Percentiles rank a stretch among this genome's conserved stretches.
These are phyloP conservation scores for Hetaerina titia DNA, from an alignment of 2,888 invertebrate species.

Conservation along the genomic window DNA sequence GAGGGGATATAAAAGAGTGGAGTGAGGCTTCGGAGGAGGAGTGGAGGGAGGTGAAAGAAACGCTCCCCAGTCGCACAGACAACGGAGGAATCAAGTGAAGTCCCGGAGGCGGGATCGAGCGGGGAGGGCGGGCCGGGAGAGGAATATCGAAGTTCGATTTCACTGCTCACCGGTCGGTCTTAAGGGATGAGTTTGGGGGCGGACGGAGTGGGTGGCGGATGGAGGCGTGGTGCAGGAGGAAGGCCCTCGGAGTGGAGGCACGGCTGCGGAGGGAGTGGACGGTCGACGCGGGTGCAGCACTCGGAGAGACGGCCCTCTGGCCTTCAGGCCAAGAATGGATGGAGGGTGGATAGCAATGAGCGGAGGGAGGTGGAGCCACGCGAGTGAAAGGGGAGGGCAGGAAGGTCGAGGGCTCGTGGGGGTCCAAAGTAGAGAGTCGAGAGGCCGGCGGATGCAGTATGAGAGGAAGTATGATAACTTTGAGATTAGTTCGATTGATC, in stretches of 20 bases:
- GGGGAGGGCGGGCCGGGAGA: not conserved
- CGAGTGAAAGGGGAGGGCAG: not conserved
- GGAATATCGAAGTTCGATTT: constrained; percentile 58
- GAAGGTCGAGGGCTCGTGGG: not conserved
- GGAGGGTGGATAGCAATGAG: not conserved
- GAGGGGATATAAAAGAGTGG: no score
- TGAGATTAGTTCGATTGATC: constrained; percentile 45
- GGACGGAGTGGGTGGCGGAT: not conserved
- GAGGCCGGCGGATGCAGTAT: not conserved
- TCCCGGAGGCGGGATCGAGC: not conserved
- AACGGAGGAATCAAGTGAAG: constrained; percentile 39
- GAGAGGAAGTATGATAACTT: constrained; percentile 19
- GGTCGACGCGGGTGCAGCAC: not conserved
- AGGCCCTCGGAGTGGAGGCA: not conserved
- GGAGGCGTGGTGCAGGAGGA: not conserved
- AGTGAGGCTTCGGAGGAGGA: no score
- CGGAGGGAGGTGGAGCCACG: not conserved
- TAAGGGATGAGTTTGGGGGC: not conserved
- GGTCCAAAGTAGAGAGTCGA: not conserved
- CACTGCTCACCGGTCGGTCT: constrained; percentile 1
- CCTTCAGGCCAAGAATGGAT: no score
- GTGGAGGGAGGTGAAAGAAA: not conserved
- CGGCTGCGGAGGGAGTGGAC: not conserved
- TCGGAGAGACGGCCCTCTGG: no score
- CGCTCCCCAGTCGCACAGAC: not conserved